phyloP scores from a whole-genome alignment of 2,888 invertebrate species.

The Mesopsocus fuscifrons region DNA sequence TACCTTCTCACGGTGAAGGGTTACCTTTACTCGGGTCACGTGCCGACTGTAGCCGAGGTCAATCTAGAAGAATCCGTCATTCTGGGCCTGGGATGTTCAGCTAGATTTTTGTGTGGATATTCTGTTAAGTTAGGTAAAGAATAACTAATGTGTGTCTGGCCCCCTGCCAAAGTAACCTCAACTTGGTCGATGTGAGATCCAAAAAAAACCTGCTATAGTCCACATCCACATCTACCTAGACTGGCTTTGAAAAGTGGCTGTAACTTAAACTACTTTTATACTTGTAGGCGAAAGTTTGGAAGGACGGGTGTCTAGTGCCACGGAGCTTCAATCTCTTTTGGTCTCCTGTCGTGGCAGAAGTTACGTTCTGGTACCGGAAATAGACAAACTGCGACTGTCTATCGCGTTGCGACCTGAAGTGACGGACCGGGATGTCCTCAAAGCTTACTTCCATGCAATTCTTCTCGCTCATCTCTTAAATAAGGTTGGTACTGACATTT shows the following conservation, averaged over 20 bases:
- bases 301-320: slow-evolving; percentile 20
- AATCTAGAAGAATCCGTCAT: slow-evolving; percentile 56
- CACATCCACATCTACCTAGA: no score
- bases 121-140: slow-evolving; percentile 28
- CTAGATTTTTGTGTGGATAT: slow-evolving; percentile 37
- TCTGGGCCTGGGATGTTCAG: slow-evolving; percentile 36
- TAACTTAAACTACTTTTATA: neutral
- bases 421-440: slow-evolving; percentile 33
- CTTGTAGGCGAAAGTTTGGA: slow-evolving; percentile 32
- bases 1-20: slow-evolving; percentile 46
- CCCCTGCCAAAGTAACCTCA: no score
- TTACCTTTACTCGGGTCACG: slow-evolving; percentile 39
- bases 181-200: no score
- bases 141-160: no score
- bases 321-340: slow-evolving; percentile 22
- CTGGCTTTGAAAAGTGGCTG: neutral
- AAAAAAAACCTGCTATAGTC: no score
- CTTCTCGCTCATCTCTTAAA: slow-evolving; percentile 29
- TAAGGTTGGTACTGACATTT: slow-evolving; percentile 4
- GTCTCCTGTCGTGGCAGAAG: slow-evolving; percentile 29
- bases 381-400: slow-evolving; percentile 29
- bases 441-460: slow-evolving; percentile 49
- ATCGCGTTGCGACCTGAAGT: slow-evolving; percentile 35
- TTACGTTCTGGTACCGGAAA: slow-evolving; percentile 35
- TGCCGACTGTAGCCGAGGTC: slow-evolving; percentile 41